Conservation (phyloP, 1,140 invertebrate genomes). For the Brachionus rubens region DNA sequence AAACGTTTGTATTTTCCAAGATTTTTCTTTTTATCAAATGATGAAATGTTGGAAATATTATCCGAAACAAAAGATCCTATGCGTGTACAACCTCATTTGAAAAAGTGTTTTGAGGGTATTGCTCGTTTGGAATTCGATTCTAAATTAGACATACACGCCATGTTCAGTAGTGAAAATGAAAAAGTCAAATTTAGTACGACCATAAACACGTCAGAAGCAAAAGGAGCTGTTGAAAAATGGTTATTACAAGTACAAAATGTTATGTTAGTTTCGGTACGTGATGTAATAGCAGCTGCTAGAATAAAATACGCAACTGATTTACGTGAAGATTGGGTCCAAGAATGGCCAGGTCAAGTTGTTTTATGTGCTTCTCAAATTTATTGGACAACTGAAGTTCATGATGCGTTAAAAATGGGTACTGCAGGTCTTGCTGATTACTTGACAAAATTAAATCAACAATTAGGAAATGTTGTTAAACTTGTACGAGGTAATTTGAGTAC, state of each 20-base stretch:
- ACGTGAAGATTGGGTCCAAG: constrained; percentile 58
- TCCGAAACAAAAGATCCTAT: constrained; percentile 62
- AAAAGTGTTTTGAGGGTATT: constrained; percentile 62
- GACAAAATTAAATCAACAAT: constrained; percentile 54
- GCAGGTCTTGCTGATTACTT: constrained; percentile 51
- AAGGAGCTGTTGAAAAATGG: constrained; percentile 62
- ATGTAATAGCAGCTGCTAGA: constrained; percentile 52
- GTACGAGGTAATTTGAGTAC: constrained; percentile 60
- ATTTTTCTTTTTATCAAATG: constrained; percentile 62
- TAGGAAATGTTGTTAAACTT: constrained; percentile 58
- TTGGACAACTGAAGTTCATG: constrained; percentile 60
- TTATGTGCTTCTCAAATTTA: constrained; percentile 60
- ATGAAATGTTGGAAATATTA: constrained; percentile 62
- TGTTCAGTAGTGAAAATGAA: constrained; percentile 61
- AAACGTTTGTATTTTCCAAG: constrained; percentile 61
- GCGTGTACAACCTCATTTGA: constrained; percentile 61
- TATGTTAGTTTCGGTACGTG: constrained; percentile 58
- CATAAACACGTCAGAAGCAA: constrained; percentile 58
- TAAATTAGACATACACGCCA: constrained; percentile 58
- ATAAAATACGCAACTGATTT: constrained; percentile 56
- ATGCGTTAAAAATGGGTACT: constrained; percentile 48
- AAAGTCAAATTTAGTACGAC: constrained; percentile 53
- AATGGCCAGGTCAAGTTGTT: constrained; percentile 61
- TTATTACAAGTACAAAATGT: constrained; percentile 60
- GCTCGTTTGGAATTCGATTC: constrained; percentile 59